These are phyloP conservation scores for Campaea margaritaria DNA, from an alignment of 2,888 invertebrate species.

Conservation along the genomic window DNA sequence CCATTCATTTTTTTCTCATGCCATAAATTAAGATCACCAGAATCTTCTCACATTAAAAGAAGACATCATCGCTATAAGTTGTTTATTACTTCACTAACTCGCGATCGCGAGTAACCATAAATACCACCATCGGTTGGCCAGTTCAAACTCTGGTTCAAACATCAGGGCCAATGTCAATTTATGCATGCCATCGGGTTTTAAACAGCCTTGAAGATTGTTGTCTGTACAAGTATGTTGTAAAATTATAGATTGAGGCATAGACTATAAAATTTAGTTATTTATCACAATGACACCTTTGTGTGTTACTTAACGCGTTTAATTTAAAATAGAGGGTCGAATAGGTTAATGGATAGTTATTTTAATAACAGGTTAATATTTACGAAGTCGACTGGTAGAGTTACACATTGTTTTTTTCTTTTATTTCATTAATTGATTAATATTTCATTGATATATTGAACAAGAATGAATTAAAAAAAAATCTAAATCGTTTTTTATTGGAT, in stretches of 20 bases:
- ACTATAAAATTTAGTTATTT: constrained; percentile 6
- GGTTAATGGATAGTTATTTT: too few relatives aligned
- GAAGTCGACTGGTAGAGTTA: too few relatives aligned
- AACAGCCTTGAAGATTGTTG: constrained; percentile 30
- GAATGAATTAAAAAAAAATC: too few relatives aligned
- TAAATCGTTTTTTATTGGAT: too few relatives aligned
- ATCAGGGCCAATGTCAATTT: constrained; percentile 65
- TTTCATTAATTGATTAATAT: too few relatives aligned
- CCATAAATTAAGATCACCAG: constrained; percentile 17
- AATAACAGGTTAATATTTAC: too few relatives aligned
- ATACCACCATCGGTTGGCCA: constrained; percentile 37
- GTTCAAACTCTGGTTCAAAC: constrained; percentile 50
- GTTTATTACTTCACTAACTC: constrained; percentile 36
- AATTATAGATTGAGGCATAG: constrained; percentile 29
- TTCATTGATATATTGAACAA: too few relatives aligned
- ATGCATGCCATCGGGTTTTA: constrained; percentile 46
- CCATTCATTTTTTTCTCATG: not conserved
- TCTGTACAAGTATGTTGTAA: constrained; percentile 30
- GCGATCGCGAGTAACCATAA: constrained; percentile 26
- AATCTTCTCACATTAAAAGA: constrained; percentile 8
- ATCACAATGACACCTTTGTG: too few relatives aligned
- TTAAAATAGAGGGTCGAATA: too few relatives aligned
- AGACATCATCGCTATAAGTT: constrained; percentile 21
- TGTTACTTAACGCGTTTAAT: too few relatives aligned
- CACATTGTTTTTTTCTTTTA: too few relatives aligned